Conservation (phyloP, 1,140 invertebrate species). For the Uloborus diversus region DNA sequence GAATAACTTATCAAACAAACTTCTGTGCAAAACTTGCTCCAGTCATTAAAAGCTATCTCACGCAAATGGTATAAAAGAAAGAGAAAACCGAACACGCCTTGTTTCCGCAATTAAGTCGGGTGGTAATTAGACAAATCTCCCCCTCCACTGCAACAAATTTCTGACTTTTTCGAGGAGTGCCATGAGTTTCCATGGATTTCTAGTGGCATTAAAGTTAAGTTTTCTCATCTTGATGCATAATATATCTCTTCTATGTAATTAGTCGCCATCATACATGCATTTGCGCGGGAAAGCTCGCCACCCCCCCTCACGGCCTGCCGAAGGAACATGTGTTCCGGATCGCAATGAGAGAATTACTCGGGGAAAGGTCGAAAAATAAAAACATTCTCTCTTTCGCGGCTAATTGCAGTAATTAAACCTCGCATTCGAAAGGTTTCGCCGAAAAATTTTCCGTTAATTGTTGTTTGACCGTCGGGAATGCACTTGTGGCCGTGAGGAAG, state of each 20-base stretch:
- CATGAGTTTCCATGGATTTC: too few species aligned
- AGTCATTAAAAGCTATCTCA: conserved; percentile 39
- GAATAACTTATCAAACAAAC: conserved; percentile 44
- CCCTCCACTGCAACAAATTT: background rate
- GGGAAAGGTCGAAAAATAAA: conserved; percentile 43
- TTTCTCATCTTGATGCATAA: conserved; percentile 18
- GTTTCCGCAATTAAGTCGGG: conserved; percentile 28
- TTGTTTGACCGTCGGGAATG: conserved; percentile 41
- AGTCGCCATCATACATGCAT: conserved; percentile 52
- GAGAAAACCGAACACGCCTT: conserved; percentile 15
- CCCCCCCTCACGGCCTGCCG: background rate
- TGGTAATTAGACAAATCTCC: conserved; percentile 25
- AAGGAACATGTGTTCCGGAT: conserved; percentile 40
- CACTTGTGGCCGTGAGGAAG: conserved; percentile 17
- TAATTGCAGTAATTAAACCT: conserved; percentile 54
- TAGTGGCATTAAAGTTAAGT: conserved; percentile 30
- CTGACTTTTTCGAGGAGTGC: conserved; percentile 11
- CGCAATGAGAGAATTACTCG: conserved; percentile 20
- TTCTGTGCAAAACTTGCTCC: background rate
- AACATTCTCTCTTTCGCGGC: background rate
- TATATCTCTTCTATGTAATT: conserved; percentile 18
- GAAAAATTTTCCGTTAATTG: conserved; percentile 46
- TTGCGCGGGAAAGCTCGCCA: conserved; percentile 31
- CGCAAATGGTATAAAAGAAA: conserved; percentile 35
- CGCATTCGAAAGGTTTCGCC: conserved; percentile 33